Percentiles rank a stretch among this genome's conserved stretches.
These are phyloP conservation scores for Eupithecia vulgata DNA, from an alignment of 2,888 invertebrate genomes.

Conservation along the genomic window DNA sequence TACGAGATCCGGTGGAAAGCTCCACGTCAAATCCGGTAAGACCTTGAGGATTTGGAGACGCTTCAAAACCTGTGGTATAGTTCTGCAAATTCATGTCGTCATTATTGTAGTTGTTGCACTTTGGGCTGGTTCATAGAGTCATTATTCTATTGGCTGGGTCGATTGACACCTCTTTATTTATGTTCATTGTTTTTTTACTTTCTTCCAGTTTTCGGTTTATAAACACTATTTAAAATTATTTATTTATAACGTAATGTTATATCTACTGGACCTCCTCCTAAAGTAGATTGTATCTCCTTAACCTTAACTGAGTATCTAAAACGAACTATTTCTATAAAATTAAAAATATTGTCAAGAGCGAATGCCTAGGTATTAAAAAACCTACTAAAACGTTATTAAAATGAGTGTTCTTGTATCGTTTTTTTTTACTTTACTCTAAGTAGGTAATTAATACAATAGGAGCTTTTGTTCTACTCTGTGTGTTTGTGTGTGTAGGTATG, in stretches of 20 bases:
- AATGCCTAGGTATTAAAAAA: too few relatives aligned
- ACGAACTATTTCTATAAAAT: neutral
- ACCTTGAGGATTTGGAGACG: slow-evolving; percentile 26
- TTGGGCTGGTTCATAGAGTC: too few relatives aligned
- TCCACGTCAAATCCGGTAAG: slow-evolving; percentile 33
- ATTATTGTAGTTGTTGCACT: neutral
- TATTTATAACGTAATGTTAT: too few relatives aligned
- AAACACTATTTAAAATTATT: too few relatives aligned
- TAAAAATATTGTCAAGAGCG: neutral
- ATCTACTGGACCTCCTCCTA: neutral
- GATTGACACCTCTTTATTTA: neutral
- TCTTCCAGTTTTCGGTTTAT: neutral
- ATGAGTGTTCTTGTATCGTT: neutral
- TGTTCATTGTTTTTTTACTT: neutral
- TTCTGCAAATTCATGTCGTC: slow-evolving; percentile 4
- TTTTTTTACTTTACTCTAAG: neutral
- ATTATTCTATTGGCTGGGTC: neutral
- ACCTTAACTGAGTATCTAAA: neutral
- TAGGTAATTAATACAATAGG: neutral
- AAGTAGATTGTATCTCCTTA: too few relatives aligned
- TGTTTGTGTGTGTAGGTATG: neutral
- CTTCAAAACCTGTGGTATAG: slow-evolving; percentile 28
- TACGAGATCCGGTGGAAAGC: slow-evolving; percentile 25
- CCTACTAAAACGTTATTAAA: neutral
- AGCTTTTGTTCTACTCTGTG: neutral